These are phyloP conservation scores for Conus betulinus DNA, from an alignment of 1,140 invertebrate genomes.

Conservation along the genomic window DNA sequence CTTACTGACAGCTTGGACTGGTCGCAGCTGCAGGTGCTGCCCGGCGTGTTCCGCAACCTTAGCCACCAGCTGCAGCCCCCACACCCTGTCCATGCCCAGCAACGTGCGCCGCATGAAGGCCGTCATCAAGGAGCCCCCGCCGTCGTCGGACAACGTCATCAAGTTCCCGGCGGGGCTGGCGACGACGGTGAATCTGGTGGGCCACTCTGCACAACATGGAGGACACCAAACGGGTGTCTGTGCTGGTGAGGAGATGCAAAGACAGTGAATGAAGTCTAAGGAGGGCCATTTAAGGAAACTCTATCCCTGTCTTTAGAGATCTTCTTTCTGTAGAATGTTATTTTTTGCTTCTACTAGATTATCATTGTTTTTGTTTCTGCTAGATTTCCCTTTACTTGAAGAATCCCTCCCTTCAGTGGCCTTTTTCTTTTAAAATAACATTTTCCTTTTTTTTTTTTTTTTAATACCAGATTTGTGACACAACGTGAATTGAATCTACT, in stretches of 20 bases:
- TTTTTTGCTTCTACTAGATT: too few relatives aligned
- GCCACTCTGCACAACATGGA: constrained; percentile 89
- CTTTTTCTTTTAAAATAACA: too few relatives aligned
- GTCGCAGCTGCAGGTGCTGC: constrained; percentile 89
- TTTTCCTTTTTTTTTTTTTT: too few relatives aligned
- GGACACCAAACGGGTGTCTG: constrained; percentile 83
- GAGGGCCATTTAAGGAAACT: neutral
- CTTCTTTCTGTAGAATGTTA: too few relatives aligned
- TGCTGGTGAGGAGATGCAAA: constrained; percentile 81
- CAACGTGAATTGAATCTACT: too few relatives aligned
- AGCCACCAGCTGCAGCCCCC: constrained; percentile 64
- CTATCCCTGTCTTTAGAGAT: too few relatives aligned
- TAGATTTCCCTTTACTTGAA: too few relatives aligned
- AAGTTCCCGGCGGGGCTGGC: constrained; percentile 95
- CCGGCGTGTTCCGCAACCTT: constrained; percentile 88
- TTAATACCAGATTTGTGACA: too few relatives aligned
- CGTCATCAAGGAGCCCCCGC: constrained; percentile 88
- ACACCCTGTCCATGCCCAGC: constrained; percentile 52
- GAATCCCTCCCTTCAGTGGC: too few relatives aligned
- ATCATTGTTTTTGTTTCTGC: too few relatives aligned
- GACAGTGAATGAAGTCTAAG: neutral
- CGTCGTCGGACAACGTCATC: constrained; percentile 88
- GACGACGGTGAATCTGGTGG: constrained; percentile 87
- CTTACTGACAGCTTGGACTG: constrained; percentile 87
- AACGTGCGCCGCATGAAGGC: constrained; percentile 81